Base-by-base conservation (phyloP, 2,888 invertebrate species). In the Shargacucullia verbasci region DNA sequence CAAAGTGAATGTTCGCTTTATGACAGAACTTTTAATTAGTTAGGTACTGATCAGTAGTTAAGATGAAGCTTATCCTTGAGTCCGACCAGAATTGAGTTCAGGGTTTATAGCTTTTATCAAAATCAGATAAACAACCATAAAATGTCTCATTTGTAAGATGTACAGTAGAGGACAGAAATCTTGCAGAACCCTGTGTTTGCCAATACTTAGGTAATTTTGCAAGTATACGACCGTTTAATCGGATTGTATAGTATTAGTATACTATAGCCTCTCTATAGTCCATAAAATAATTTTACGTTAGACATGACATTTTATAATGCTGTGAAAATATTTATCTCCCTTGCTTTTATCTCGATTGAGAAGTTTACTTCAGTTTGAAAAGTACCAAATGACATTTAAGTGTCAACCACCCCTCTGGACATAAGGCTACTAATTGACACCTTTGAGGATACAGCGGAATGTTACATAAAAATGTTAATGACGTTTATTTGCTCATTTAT, bases 251-350 rank as follows among this genome's bases (percentile, higher is more conserved):
- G 70, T 64, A n/a, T n/a, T 61, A 72, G 78, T 80, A 80, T n/a
- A n/a, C n/a, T n/a, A n/a, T n/a, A n/a, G n/a, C n/a, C n/a, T n/a
- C n/a, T n/a, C n/a, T n/a, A 84, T 75, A 66, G 78, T 62, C 70
- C 76, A 82, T 86, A 84, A 87, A 84, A 82, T 80, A 74, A 86
- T 85, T 84, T 86, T 82, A 86, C 79, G 82, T 78, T 82, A 80
- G 79, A 61, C 63, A 59, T 35, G 49, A 49, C 47, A 59, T 74
- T 74, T 67, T 73, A 70, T 69, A 60, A 72, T 70, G 55, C 59
- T 55, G 59, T 59, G 64, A 65, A 47, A 59, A 55, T 40, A 50
- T 52, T 62, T 57, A 60, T 55, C 27, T 12, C 9, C 10, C 6
- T 46, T 49, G n/a, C 13, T 53, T 55, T 58, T 65, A 31, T 66